These are phyloP conservation scores for Heteronetta atricapilla DNA, from an alignment of 2,113 vertebrate genomes.

Conservation along the genomic window DNA sequence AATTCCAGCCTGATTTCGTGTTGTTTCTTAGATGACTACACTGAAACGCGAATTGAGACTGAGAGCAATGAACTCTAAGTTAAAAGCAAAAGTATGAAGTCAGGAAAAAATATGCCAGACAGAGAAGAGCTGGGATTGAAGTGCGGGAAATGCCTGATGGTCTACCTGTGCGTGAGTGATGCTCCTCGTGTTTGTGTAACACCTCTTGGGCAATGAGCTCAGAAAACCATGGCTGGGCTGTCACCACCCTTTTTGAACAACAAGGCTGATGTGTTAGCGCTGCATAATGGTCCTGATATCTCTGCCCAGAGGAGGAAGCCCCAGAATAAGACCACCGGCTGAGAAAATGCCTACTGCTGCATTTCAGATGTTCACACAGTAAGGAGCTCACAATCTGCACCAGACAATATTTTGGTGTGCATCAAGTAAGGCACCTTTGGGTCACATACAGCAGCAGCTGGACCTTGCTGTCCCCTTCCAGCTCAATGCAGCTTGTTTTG, in stretches of 20 bases:
- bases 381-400: neutral
- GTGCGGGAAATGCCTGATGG: neutral
- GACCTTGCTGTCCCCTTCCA: neutral
- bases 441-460: neutral
- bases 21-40: neutral
- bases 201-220: neutral
- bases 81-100: neutral
- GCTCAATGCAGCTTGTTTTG: neutral
- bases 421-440: neutral
- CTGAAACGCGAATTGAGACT: neutral
- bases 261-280: neutral
- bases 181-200: neutral
- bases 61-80: neutral
- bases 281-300: neutral
- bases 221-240: neutral
- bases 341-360: neutral
- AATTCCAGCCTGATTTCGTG: neutral
- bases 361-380: neutral
- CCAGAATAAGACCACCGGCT: neutral
- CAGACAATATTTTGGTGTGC: neutral
- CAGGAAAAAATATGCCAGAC: neutral
- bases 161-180: neutral
- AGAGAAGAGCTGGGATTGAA: fast-evolving
- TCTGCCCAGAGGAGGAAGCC: neutral
- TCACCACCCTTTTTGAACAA: neutral